These are phyloP conservation scores for Seira ritae DNA, from an alignment of 2,888 invertebrate genomes.

Conservation along the genomic window DNA sequence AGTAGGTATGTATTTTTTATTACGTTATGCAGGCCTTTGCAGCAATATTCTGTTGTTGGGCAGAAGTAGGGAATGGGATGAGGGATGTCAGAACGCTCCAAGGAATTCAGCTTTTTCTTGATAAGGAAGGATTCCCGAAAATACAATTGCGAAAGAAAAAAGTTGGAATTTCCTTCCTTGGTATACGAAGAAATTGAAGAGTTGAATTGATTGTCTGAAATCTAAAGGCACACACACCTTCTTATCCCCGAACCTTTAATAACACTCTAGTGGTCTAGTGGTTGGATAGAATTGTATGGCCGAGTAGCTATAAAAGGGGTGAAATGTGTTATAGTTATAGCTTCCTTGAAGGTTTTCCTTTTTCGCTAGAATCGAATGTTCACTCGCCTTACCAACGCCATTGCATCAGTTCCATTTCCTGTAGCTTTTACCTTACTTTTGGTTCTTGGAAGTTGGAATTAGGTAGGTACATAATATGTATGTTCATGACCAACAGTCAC, in stretches of 20 bases:
- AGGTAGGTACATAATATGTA: too few species aligned
- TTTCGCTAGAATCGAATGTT: not conserved
- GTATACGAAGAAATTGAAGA: too few species aligned
- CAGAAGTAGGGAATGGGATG: not conserved
- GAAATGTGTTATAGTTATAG: not conserved
- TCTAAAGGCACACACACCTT: not conserved
- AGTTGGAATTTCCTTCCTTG: too few species aligned
- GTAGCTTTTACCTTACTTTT: constrained; percentile 1
- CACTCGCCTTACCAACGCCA: not conserved
- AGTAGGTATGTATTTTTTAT: not conserved
- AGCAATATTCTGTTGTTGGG: not conserved
- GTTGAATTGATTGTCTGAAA: not conserved
- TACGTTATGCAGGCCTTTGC: not conserved
- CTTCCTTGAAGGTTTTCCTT: not conserved
- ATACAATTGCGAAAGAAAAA: not conserved
- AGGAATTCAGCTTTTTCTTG: not conserved
- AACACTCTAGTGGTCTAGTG: not conserved
- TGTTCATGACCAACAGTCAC: too few species aligned
- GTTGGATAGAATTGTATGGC: too few species aligned
- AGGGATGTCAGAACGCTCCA: not conserved
- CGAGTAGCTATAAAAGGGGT: too few species aligned
- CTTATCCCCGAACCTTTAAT: not conserved
- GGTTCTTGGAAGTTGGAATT: not conserved
- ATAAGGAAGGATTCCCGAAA: not conserved
- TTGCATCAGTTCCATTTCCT: not conserved